Evolutionary conservation across 2,888 invertebrate genomes (phyloP).

Genomic region (Drosophila atripex): DNA sequence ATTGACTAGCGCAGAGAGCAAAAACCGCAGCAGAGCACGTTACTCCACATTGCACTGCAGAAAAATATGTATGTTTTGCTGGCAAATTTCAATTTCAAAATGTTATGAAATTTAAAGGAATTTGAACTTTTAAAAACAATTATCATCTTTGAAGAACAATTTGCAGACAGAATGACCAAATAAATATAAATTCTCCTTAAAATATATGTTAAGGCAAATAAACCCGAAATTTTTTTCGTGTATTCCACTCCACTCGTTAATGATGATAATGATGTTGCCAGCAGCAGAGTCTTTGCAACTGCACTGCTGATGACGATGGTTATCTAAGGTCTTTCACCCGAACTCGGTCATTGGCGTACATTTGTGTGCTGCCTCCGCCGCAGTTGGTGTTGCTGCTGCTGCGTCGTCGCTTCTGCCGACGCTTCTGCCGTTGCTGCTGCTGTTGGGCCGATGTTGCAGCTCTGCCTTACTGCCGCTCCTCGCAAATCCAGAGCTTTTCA

Average conservation of each 20-base stretch:
- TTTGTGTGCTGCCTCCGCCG: slow-evolving; percentile 78
- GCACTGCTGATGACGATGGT: slow-evolving; percentile 81
- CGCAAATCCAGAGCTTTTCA: slow-evolving; percentile 83
- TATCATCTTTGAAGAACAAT: not conserved
- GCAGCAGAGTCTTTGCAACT: slow-evolving; percentile 60
- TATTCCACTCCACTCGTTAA: slow-evolving; percentile 57
- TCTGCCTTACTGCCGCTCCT: slow-evolving; percentile 68
- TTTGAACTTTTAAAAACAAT: not conserved
- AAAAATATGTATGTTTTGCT: not conserved
- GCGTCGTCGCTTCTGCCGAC: slow-evolving; percentile 8
- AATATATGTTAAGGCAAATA: not conserved
- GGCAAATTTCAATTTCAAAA: not conserved
- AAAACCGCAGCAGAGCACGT: slow-evolving; percentile 32
- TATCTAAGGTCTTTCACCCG: slow-evolving; percentile 85
- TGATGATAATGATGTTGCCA: slow-evolving; percentile 66
- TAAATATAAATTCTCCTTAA: not conserved
- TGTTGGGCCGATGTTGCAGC: slow-evolving; percentile 20
- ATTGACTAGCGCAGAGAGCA: slow-evolving; percentile 59
- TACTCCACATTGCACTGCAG: slow-evolving; percentile 31
- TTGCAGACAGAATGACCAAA: not conserved
- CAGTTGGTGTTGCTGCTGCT: slow-evolving; percentile 37
- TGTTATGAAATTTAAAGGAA: not conserved
- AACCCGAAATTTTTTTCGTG: slow-evolving; percentile 16
- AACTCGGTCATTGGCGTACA: slow-evolving; percentile 85
- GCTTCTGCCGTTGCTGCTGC: slow-evolving; percentile 26